Evolutionary conservation across 2,113 vertebrate species (phyloP).

Genomic region (Lamprologus lemairii): DNA sequence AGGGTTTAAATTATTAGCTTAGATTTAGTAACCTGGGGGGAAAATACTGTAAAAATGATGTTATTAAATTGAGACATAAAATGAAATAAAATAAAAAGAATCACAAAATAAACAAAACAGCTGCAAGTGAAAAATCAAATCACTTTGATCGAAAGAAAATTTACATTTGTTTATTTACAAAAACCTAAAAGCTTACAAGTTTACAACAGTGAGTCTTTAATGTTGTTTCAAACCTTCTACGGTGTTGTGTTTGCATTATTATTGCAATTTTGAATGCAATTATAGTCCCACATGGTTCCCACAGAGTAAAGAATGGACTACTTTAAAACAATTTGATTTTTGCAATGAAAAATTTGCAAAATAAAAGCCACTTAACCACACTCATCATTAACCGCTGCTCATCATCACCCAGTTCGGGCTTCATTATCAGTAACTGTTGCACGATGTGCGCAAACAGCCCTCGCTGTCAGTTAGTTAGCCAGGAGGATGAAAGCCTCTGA

Average conservation of each 20-base stretch:
- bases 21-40: fast-evolving
- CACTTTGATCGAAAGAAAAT: background rate
- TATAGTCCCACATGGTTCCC: background rate
- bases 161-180: background rate
- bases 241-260: background rate
- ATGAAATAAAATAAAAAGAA: background rate
- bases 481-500: background rate
- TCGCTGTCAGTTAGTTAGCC: constrained; percentile 5
- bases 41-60: background rate
- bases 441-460: background rate
- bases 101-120: background rate
- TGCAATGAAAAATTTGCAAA: background rate
- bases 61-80: background rate
- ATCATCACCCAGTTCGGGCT: background rate
- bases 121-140: background rate
- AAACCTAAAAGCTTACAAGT: background rate
- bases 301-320: background rate
- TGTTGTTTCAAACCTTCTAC: background rate
- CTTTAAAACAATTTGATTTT: background rate
- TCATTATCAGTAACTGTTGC: constrained; percentile 9
- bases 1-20: background rate
- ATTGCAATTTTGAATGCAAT: background rate
- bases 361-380: background rate
- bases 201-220: background rate
- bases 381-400: background rate